Conservation (phyloP, 2,113 vertebrate genomes). For the Mirounga angustirostris region DNA sequence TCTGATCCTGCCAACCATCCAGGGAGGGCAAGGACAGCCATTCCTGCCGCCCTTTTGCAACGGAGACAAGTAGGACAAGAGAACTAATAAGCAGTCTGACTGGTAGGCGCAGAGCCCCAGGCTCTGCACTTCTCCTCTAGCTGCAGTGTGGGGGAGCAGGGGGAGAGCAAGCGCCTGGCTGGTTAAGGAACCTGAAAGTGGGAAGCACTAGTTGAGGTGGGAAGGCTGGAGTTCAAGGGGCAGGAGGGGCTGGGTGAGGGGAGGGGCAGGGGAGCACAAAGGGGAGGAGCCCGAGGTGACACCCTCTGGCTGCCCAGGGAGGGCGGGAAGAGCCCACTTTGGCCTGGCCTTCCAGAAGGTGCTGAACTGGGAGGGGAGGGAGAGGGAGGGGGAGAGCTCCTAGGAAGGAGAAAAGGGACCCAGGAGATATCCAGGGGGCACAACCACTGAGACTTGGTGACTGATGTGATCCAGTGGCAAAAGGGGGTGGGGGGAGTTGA, state of each 20-base stretch:
- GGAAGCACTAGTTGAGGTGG: neutral
- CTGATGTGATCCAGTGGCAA: neutral
- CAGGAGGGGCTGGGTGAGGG: neutral
- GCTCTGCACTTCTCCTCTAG: neutral
- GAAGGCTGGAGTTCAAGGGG: neutral
- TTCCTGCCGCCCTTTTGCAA: neutral
- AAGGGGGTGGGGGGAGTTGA: too few relatives aligned
- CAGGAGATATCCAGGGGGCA: neutral
- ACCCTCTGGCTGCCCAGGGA: neutral
- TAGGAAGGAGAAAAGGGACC: neutral
- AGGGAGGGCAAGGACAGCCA: neutral
- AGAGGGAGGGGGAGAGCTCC: fast-evolving
- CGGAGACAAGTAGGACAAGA: neutral
- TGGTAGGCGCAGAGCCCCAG: neutral
- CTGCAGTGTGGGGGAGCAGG: neutral
- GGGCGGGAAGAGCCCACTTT: neutral
- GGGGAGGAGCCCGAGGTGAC: neutral
- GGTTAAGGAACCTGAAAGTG: neutral
- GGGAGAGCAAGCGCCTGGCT: neutral
- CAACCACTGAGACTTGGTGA: neutral
- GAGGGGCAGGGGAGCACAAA: fast-evolving
- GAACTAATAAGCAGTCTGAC: fast-evolving
- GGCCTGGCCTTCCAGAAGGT: neutral
- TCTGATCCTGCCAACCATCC: neutral
- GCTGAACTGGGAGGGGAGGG: neutral